Evolutionary conservation across 2,888 invertebrate species (phyloP), one percentile per base, ranked within the genome.

Genomic region (Frankliniella intonsa): DNA sequence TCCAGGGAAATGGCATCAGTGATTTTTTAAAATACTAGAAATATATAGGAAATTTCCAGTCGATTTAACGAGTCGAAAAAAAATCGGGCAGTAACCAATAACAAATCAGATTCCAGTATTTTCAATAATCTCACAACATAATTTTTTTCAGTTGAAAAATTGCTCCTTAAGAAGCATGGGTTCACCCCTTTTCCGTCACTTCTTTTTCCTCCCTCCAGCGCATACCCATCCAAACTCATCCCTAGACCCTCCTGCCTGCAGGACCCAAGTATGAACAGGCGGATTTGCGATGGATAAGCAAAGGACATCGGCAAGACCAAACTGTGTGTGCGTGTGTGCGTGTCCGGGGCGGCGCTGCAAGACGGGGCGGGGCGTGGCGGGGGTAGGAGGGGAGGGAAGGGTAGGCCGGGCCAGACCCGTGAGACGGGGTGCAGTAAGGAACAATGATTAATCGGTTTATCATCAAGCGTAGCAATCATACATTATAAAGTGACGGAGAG

Each of bases 401-500:
- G 38, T 38, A 5, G 38, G 38, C 38, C 38, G 38, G 38, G 38
- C 38, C 38, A 5, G 38, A 38, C 38, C 38, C 38, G 38, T 38
- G 38, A 38, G 38, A 38, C 62, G n/a, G 17, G 62, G 17, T 14
- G 62, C 12, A 14, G 62, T 7, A n/a, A 62, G 62, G 69, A 65
- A 69, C 69, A 69, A 69, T 69, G 69, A 69, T 69, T 69, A 69
- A 69, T 69, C 69, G 69, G 69, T 69, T 69, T 69, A 69, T 69
- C 69, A 69, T 22, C 69, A 69, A 22, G 22, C 69, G 69, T 22
- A 69, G 69, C 69, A 69, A 69, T 69, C 69, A 69, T 69, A 69
- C 69, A 69, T 69, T 69, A 69, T 69, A 69, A 22, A 69, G 69
- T 11, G 69, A 22, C 69, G 69, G 69, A 22, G 69, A 62, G 62